phyloP scores from a whole-genome alignment of 2,888 invertebrate genomes.

The Cistogaster globosa region DNA sequence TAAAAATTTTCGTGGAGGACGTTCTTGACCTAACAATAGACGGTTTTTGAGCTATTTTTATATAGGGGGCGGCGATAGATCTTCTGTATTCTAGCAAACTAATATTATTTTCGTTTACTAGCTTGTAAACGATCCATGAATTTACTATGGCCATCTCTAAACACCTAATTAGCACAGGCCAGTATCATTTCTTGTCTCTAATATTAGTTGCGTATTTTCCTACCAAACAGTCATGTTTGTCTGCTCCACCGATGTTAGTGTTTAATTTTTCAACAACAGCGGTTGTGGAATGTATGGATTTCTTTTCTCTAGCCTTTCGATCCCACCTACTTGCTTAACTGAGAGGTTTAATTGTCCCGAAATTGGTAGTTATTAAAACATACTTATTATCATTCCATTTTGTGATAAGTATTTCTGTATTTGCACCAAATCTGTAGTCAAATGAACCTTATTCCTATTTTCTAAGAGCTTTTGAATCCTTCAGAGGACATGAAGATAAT shows the following conservation, averaged over 20 bases:
- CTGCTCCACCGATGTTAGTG: conserved; percentile 23
- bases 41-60: conserved; percentile 16
- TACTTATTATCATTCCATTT: not conserved
- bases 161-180: conserved; percentile 37
- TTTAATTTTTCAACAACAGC: conserved; percentile 39
- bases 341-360: too few species aligned
- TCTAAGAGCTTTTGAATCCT: conserved; percentile 38
- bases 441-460: conserved; percentile 32
- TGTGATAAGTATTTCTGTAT: conserved; percentile 27
- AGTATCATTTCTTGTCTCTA: conserved; percentile 53
- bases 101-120: not conserved
- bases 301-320: too few species aligned
- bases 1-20: conserved; percentile 16
- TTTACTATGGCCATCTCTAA: conserved; percentile 41
- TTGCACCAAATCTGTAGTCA: conserved; percentile 31
- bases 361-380: not conserved
- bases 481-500: conserved; percentile 19
- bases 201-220: conserved; percentile 40
- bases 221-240: conserved; percentile 47
- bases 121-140: conserved; percentile 46
- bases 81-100: conserved; percentile 15
- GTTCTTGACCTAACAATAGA: conserved; percentile 12
- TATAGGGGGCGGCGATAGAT: not conserved
- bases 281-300: too few species aligned
- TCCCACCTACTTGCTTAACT: too few species aligned